Conservation (phyloP, 2,888 invertebrate species). For the Lasioglossum morio region DNA sequence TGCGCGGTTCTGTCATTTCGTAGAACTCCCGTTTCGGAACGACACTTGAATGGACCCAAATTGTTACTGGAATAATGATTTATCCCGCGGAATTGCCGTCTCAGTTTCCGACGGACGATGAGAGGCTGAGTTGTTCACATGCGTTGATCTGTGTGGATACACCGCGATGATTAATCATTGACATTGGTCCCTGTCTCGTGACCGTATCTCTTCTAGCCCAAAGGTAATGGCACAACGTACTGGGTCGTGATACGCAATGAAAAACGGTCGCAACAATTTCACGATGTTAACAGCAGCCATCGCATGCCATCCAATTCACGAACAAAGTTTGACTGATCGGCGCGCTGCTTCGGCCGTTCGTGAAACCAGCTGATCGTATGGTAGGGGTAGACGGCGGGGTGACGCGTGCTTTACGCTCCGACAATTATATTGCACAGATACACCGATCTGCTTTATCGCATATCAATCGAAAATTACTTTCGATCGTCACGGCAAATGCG, state of each 20-base stretch:
- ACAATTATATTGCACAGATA: background rate
- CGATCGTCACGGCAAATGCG: background rate
- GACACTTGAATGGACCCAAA: background rate
- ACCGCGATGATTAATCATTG: constrained; percentile 17
- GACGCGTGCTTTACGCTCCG: background rate
- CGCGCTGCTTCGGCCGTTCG: constrained; percentile 44
- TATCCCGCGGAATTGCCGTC: constrained; percentile 63
- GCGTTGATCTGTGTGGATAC: constrained; percentile 57
- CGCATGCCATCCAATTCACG: constrained; percentile 42
- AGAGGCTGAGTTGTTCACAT: constrained; percentile 55
- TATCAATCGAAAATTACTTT: background rate
- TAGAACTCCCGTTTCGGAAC: background rate
- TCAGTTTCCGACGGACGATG: constrained; percentile 51
- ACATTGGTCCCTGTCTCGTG: background rate
- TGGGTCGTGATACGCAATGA: constrained; percentile 21
- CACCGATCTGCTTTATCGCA: background rate
- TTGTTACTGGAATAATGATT: background rate
- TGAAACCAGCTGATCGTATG: constrained; percentile 36
- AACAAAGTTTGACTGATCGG: constrained; percentile 53
- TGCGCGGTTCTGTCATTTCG: constrained; percentile 53
- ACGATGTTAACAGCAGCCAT: constrained; percentile 56
- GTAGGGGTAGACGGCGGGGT: constrained; percentile 8
- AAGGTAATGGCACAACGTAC: constrained; percentile 26
- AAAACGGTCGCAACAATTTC: constrained; percentile 21
- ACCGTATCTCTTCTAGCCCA: background rate